Conservation (phyloP, 2,113 vertebrate species). For the Notarius lentiginosus region DNA sequence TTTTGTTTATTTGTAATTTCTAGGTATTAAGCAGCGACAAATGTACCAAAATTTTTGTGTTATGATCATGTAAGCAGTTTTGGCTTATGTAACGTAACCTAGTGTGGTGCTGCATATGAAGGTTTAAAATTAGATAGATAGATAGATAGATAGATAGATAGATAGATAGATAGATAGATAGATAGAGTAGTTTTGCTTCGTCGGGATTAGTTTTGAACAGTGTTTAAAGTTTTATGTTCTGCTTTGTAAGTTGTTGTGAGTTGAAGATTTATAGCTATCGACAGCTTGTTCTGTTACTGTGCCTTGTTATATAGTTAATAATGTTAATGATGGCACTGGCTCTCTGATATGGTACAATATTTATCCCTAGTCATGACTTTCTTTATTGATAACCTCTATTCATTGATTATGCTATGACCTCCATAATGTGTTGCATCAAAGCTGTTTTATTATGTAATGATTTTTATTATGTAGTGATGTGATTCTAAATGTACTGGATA, state of each 20-base stretch:
- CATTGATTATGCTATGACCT: constrained; percentile 17
- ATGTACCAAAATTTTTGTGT: background rate
- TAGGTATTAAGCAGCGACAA: background rate
- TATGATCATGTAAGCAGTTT: constrained; percentile 12
- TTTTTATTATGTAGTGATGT: constrained; percentile 10
- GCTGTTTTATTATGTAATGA: constrained; percentile 9
- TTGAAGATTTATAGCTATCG: background rate
- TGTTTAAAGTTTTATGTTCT: background rate
- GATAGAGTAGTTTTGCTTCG: background rate
- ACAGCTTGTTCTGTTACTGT: background rate
- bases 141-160: background rate
- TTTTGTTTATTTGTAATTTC: background rate
- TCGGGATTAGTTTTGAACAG: constrained; percentile 12
- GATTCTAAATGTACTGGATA: constrained; percentile 14
- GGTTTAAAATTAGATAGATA: background rate
- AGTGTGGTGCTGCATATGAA: background rate
- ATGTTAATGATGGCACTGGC: background rate
- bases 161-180: background rate
- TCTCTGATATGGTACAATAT: constrained; percentile 1
- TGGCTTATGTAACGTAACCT: background rate
- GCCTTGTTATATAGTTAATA: constrained; percentile 20
- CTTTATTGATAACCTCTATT: constrained; percentile 23
- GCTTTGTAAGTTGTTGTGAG: constrained; percentile 11
- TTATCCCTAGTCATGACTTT: constrained; percentile 13
- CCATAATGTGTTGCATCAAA: constrained; percentile 20